These are phyloP conservation scores for Myiotriccus ornatus DNA, from an alignment of 2,797 vertebrate species.

Conservation along the genomic window DNA sequence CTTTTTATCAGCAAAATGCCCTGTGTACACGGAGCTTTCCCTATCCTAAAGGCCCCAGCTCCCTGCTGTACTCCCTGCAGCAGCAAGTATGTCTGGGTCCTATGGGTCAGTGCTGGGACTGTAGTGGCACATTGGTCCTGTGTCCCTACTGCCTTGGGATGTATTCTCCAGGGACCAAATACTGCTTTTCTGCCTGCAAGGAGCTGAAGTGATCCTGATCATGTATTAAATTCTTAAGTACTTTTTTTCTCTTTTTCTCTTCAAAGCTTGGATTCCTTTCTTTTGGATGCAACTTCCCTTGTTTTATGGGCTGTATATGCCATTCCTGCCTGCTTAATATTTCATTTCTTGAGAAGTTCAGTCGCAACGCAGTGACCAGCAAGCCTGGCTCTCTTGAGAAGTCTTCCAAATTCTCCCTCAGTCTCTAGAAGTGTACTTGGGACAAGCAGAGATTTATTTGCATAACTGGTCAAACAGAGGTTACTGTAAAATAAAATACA, in stretches of 20 bases:
- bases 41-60: not conserved
- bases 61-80: not conserved
- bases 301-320: not conserved
- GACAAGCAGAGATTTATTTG: conserved; percentile 29
- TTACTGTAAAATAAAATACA: conserved; percentile 52
- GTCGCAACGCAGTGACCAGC: not conserved
- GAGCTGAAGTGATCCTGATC: not conserved
- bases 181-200: not conserved
- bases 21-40: fast-evolving
- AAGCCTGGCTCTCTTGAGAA: not conserved
- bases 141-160: not conserved
- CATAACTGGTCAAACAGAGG: conserved; percentile 41
- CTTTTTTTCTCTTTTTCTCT: not conserved
- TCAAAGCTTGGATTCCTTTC: not conserved
- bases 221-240: not conserved
- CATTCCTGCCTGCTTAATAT: not conserved
- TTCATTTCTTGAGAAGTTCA: not conserved
- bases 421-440: not conserved
- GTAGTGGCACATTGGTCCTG: fast-evolving
- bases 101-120: not conserved
- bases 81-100: not conserved
- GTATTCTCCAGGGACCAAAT: not conserved
- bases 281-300: not conserved
- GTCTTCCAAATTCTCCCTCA: not conserved
- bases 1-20: not conserved